Evolutionary conservation across 2,797 vertebrate species (phyloP).

Genomic region (Simalia tracyae): DNA sequence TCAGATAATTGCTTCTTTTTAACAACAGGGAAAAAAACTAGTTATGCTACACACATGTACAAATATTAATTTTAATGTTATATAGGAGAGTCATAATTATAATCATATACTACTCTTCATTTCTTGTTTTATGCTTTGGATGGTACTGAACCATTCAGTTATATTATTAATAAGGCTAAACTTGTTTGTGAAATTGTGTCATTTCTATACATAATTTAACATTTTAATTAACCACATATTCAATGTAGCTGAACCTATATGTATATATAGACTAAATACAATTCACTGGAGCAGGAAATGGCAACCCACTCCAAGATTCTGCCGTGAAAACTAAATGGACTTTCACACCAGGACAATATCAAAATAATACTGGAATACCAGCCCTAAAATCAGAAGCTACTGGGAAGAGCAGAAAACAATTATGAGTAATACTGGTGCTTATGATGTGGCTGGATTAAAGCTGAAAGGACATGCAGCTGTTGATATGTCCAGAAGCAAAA

Average conservation of each 20-base stretch:
- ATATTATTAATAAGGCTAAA: not conserved
- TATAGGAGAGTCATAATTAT: not conserved
- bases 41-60: not conserved
- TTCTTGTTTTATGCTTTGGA: not conserved
- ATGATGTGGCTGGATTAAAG: not conserved
- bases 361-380: not conserved
- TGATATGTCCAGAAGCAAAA: not conserved
- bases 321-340: not conserved
- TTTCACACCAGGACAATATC: not conserved
- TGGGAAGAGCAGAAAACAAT: not conserved
- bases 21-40: not conserved
- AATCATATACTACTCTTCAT: not conserved
- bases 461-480: not conserved
- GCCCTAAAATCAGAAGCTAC: not conserved
- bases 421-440: not conserved
- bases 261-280: not conserved
- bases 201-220: not conserved
- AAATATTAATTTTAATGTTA: not conserved
- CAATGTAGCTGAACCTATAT: not conserved
- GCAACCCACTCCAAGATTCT: not conserved
- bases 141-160: not conserved
- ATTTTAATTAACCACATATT: conserved; percentile 24
- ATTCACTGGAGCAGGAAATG: not conserved
- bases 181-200: not conserved
- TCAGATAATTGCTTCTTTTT: not conserved